Conservation (phyloP, 2,888 invertebrate genomes). For the Lymantria dispar region DNA sequence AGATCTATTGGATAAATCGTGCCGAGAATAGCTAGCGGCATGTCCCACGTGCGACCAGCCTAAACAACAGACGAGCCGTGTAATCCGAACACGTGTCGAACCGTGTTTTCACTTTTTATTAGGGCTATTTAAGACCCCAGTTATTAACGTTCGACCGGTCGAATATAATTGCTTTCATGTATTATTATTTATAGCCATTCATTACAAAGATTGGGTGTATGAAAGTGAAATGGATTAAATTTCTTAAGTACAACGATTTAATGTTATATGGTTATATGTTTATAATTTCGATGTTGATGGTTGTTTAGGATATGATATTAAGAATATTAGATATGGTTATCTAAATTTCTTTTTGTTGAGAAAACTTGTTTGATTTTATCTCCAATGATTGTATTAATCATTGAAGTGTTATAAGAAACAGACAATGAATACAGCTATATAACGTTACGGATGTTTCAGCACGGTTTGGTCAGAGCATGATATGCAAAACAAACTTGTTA, state of each 20-base stretch:
- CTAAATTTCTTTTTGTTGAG: too few species aligned
- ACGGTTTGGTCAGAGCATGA: too few species aligned
- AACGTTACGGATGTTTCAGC: too few species aligned
- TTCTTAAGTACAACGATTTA: conserved; percentile 20
- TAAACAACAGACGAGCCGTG: conserved; percentile 13
- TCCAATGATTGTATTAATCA: too few species aligned
- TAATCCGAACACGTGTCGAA: conserved; percentile 13
- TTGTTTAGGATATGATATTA: too few species aligned
- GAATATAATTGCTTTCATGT: conserved; percentile 24
- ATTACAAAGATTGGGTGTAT: conserved; percentile 30
- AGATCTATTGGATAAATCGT: conserved; percentile 11
- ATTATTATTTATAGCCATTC: conserved; percentile 31
- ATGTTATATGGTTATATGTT: conserved; percentile 15
- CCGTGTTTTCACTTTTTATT: conserved; percentile 35
- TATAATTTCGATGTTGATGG: conserved; percentile 6
- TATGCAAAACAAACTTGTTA: too few species aligned
- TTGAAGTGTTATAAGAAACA: too few species aligned
- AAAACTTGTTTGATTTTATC: too few species aligned
- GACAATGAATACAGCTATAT: too few species aligned
- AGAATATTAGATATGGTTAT: too few species aligned
- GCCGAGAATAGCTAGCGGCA: neutral
- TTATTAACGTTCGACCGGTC: conserved; percentile 14
- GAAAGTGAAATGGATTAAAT: conserved; percentile 30
- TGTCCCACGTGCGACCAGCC: conserved; percentile 17
- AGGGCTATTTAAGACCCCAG: conserved; percentile 28